phyloP scores from a whole-genome alignment of 2,113 vertebrate species.

The Scophthalmus maximus region DNA sequence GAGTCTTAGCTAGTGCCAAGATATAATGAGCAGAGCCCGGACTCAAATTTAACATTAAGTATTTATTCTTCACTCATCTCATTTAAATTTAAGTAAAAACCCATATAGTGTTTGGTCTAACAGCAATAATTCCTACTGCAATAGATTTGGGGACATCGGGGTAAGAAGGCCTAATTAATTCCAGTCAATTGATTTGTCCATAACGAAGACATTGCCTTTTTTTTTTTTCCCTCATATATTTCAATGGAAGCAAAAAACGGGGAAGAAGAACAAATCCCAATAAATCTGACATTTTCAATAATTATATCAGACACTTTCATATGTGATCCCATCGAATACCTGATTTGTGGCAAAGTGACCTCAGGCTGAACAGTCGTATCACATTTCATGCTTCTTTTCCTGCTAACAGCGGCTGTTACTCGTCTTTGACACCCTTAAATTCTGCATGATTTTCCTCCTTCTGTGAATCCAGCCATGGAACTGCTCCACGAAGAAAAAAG shows the following conservation, averaged over 20 bases:
- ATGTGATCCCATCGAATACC: conserved; percentile 16
- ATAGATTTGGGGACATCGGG: too few relatives aligned
- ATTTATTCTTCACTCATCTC: too few relatives aligned
- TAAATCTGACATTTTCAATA: conserved; percentile 26
- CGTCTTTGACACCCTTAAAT: conserved; percentile 15
- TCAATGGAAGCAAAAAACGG: conserved; percentile 1
- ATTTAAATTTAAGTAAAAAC: too few relatives aligned
- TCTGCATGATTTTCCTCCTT: conserved; percentile 25
- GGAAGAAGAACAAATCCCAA: not conserved
- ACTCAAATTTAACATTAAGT: too few relatives aligned
- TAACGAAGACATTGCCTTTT: too few relatives aligned
- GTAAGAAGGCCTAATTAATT: too few relatives aligned
- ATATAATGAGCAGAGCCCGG: too few relatives aligned
- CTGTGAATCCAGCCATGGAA: conserved; percentile 45
- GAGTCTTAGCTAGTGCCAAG: too few relatives aligned
- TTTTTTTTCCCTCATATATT: not conserved
- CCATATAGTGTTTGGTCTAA: too few relatives aligned
- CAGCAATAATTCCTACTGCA: too few relatives aligned
- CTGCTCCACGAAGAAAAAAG: conserved; percentile 3
- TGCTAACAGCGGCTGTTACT: conserved; percentile 16
- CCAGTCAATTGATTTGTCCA: too few relatives aligned
- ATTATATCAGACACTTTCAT: conserved; percentile 38
- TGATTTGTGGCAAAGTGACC: conserved; percentile 30
- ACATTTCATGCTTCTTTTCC: conserved; percentile 38
- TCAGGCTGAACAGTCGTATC: conserved; percentile 22